Evolutionary conservation across 2,888 invertebrate genomes (phyloP).

Genomic region (Erpobdella octoculata): DNA sequence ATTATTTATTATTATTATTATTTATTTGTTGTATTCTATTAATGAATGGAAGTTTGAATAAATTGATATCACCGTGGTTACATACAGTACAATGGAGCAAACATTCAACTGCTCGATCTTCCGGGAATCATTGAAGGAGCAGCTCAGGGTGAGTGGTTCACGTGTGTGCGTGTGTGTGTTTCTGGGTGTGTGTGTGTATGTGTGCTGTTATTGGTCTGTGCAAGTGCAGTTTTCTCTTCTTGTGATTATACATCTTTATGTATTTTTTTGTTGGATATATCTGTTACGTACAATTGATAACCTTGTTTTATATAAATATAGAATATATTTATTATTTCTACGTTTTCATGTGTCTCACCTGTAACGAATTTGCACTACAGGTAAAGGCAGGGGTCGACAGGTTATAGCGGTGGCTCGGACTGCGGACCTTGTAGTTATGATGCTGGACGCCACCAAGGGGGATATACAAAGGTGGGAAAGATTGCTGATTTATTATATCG

Average conservation of each 20-base stretch:
- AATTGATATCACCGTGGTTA: not conserved
- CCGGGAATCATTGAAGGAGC: slow-evolving; percentile 99
- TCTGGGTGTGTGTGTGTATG: too few relatives aligned
- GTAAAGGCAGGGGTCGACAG: slow-evolving; percentile 72
- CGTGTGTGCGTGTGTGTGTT: too few relatives aligned
- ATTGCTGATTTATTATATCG: too few relatives aligned
- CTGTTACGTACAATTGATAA: not conserved
- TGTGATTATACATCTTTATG: too few relatives aligned
- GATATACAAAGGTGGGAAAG: slow-evolving; percentile 79
- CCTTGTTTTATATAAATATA: not conserved
- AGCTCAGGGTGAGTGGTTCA: slow-evolving; percentile 69
- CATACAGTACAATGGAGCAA: slow-evolving; percentile 79
- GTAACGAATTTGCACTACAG: slow-evolving; percentile 6
- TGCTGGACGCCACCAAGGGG: slow-evolving; percentile 97
- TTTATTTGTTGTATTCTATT: too few relatives aligned
- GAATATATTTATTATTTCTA: slow-evolving; percentile 28
- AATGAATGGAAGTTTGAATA: not conserved
- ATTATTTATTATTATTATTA: too few relatives aligned
- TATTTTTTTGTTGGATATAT: not conserved
- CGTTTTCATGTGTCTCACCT: not conserved
- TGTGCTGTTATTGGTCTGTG: too few relatives aligned
- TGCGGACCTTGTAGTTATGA: slow-evolving; percentile 86
- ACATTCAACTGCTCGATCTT: slow-evolving; percentile 92
- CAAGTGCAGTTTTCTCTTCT: too few relatives aligned
- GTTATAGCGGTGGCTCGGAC: slow-evolving; percentile 98